These are phyloP conservation scores for Perca flavescens DNA, from an alignment of 2,113 vertebrate species.

Conservation along the genomic window DNA sequence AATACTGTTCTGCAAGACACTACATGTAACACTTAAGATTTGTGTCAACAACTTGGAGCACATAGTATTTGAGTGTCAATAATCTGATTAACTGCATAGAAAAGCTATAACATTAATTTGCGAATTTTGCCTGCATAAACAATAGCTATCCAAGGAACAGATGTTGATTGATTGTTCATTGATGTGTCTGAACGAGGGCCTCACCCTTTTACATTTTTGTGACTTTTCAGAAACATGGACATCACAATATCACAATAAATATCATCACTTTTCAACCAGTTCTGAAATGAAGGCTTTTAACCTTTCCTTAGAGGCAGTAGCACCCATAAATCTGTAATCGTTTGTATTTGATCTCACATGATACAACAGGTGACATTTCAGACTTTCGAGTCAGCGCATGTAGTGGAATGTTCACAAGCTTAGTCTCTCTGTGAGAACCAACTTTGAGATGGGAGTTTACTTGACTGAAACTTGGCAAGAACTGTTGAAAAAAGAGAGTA, in stretches of 20 bases:
- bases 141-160: not conserved
- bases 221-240: conserved; percentile 7
- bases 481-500: not conserved
- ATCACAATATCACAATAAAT: not conserved
- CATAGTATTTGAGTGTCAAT: not conserved
- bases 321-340: conserved; percentile 7
- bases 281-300: not conserved
- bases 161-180: too few relatives aligned
- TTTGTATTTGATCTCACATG: conserved; percentile 44
- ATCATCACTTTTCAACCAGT: not conserved
- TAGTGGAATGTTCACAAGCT: conserved; percentile 69
- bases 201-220: not conserved
- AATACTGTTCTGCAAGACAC: not conserved
- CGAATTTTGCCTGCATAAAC: not conserved
- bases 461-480: conserved; percentile 68
- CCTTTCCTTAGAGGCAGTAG: not conserved
- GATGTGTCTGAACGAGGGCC: not conserved
- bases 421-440: conserved; percentile 69
- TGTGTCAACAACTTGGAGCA: not conserved
- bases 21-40: too few relatives aligned
- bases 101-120: not conserved
- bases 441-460: conserved; percentile 50
- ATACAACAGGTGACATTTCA: conserved; percentile 54
- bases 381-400: conserved; percentile 66
- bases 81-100: not conserved